Percentiles rank a stretch among this genome's conserved stretches.
phyloP scores from a whole-genome alignment of 2,797 vertebrate genomes.

The Leptodactylus fallax region DNA sequence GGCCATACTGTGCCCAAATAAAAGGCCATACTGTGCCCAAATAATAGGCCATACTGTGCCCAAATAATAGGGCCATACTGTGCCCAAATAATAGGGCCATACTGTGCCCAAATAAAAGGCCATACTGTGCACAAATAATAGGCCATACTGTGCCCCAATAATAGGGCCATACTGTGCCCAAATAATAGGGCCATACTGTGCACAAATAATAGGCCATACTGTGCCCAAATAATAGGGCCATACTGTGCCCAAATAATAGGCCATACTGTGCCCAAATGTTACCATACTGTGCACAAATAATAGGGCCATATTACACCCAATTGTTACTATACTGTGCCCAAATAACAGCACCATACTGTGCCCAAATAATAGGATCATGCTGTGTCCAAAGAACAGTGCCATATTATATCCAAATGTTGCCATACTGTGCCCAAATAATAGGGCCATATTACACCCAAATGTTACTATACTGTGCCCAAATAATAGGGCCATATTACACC shows the following conservation, averaged over 20 bases:
- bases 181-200: neutral
- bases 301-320: neutral
- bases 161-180: neutral
- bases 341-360: neutral
- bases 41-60: neutral
- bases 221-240: neutral
- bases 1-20: neutral
- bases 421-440: neutral
- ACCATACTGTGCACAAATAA: neutral
- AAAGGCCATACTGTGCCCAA: neutral
- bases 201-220: neutral
- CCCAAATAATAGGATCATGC: neutral
- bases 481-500: too few relatives aligned
- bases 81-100: neutral
- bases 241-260: neutral
- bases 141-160: neutral
- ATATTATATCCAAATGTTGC: too few relatives aligned
- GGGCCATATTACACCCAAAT: neutral
- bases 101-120: neutral
- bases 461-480: neutral
- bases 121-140: too few relatives aligned
- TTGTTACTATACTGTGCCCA: neutral
- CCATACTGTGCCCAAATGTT: too few relatives aligned
- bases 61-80: too few relatives aligned
- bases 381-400: too few relatives aligned